Evolutionary conservation across 2,113 vertebrate species (phyloP), one percentile per base, ranked within the genome.

Genomic region (Agapornis roseicollis): DNA sequence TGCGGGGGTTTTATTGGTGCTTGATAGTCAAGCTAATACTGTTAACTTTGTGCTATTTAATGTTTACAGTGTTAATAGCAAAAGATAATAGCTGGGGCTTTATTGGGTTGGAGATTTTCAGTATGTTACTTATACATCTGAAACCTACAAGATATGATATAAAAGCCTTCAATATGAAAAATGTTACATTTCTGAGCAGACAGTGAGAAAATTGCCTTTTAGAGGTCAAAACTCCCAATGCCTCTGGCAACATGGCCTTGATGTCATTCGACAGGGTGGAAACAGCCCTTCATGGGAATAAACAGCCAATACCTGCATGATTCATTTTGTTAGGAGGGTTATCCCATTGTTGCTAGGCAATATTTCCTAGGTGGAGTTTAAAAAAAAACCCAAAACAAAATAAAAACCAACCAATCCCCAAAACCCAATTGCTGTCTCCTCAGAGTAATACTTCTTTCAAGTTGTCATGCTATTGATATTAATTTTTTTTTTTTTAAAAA

Each of bases 171-270:
- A 89, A 88, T 97, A 95, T 96, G 94, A 95, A 94, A 95, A 95
- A 94, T 96, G 96, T 95, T 92, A 89, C 68, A 80, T 95, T 97
- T 97, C 94, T 95, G 94, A 96, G 89, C 92, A 95, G 95, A 96
- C 91, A 96, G 95, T 96, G 96, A 97, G 96, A 97, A 97, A 96
- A 96, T 97, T 96, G 94, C 94, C 96, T 96, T 97, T 96, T 96
- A 92, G 96, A 97, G 95, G 94, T 97, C 96, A 97, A 95, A 97
- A 96, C 94, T 94, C 91, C 79, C 90, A 89, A 1, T 74, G 94
- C 96, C 95, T 96, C 95, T 93, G 96, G 96, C 97, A 96, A 92
- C 76, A 65, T 95, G 96, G 97, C 96, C 94, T 96, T 92, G 94
- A 97, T 96, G 93, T 95, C 97, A 89, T 95, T 92, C 96, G 95